Conservation (phyloP, 2,888 invertebrate genomes). For the Apamea monoglypha region DNA sequence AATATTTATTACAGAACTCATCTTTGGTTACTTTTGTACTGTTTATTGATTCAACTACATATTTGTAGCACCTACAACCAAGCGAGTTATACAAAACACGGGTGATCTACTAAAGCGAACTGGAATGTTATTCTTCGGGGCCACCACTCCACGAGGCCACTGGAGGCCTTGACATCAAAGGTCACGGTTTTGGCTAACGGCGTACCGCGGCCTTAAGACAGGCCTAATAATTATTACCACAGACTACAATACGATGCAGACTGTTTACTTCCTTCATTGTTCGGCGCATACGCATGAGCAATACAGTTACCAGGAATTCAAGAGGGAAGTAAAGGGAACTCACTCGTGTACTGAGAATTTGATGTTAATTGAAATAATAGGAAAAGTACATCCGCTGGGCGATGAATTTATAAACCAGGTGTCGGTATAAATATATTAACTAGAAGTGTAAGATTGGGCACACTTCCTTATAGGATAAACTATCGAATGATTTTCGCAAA, state of each 20-base stretch:
- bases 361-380: slow-evolving; percentile 16
- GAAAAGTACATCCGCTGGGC: neutral
- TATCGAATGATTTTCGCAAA: neutral
- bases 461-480: neutral
- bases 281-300: neutral
- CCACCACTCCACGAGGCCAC: slow-evolving; percentile 13
- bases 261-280: neutral
- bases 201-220: slow-evolving; percentile 34
- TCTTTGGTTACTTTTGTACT: neutral
- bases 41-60: slow-evolving; percentile 1
- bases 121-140: slow-evolving; percentile 56
- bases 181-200: slow-evolving; percentile 71
- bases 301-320: slow-evolving; percentile 32
- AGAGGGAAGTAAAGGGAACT: slow-evolving; percentile 36
- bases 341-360: slow-evolving; percentile 32
- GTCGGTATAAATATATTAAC: slow-evolving; percentile 9
- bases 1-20: neutral
- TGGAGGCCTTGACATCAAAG: slow-evolving; percentile 69
- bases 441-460: neutral
- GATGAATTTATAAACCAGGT: neutral
- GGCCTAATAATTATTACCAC: slow-evolving; percentile 31
- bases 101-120: slow-evolving; percentile 59
- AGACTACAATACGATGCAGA: slow-evolving; percentile 12
- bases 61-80: no score
- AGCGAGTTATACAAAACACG: neutral